Evolutionary conservation across 2,113 vertebrate genomes (phyloP), one percentile per base, ranked within the genome.

Genomic region (Andinoacara biseriatus): DNA sequence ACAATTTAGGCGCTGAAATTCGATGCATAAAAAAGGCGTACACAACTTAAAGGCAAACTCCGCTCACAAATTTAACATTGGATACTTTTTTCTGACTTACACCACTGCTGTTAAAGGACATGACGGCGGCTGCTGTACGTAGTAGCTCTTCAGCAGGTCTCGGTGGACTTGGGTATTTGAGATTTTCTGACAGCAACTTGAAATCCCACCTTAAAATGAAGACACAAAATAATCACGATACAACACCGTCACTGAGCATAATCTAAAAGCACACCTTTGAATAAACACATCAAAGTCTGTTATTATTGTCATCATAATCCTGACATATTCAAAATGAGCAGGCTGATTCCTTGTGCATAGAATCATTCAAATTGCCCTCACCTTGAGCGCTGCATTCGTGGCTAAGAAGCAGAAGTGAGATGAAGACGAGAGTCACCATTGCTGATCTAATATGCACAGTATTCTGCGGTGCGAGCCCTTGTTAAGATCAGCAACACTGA

Each of bases 81-180:
- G 60, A 43, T 22, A 20, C 14, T 40, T 3, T n/a, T 49, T 8
- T 11, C 40, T 33, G 10, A 94, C 93, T 94, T 90, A 96, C 95
- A 92, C 89, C 15, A 95, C 91, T 62, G 85, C 93, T 0, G 49
- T 2, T 3, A 91, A 3, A 5, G 43, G 14, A 49, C 94, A 95
- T 2, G 86, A 1, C 0, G 63, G 10, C 2, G 1, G 38, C 1
- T 10, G 1, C 74, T 96, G 94, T 2, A 17, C 0, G 3, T 81
- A 88, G 65, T 94, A 95, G 4, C 1, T 26, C 29, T 1, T n/a
- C 54, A 95, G 86, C 1, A 0, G 1, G 0, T 72, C 6, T 20
- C n/a, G 20, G 2, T 2, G 15, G 46, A 92, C 2, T 54, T 15
- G 22, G n/a, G 83, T 93, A 0, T 8, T 1, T 8, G 5, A 18